Percentiles rank a stretch among this genome's conserved stretches.
Conservation (phyloP, 2,113 vertebrate genomes). For the Scortum barcoo region DNA sequence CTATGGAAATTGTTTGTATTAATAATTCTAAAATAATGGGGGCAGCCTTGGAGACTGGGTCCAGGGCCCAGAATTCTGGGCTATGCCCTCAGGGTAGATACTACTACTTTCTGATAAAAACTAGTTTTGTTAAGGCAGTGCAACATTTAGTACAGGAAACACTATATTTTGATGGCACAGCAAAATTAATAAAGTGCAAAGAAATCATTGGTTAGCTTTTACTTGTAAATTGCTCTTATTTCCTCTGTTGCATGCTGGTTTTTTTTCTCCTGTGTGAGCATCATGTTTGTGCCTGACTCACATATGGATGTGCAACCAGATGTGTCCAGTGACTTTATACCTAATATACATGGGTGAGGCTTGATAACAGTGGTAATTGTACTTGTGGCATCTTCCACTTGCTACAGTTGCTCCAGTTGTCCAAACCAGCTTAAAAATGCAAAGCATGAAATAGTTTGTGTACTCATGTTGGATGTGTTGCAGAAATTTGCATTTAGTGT, state of each 20-base stretch:
- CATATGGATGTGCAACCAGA: slow-evolving; percentile 58
- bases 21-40: too few relatives aligned
- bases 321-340: slow-evolving; percentile 66
- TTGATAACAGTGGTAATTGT: slow-evolving; percentile 64
- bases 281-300: slow-evolving; percentile 70
- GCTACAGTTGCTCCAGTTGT: slow-evolving; percentile 61
- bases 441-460: slow-evolving; percentile 44
- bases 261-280: slow-evolving; percentile 10
- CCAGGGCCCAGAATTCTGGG: too few relatives aligned
- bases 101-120: too few relatives aligned
- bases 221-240: slow-evolving; percentile 25
- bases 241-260: background rate
- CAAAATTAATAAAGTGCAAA: background rate
- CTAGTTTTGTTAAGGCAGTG: too few relatives aligned
- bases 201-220: slow-evolving; percentile 9
- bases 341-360: slow-evolving; percentile 63
- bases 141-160: too few relatives aligned
- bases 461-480: slow-evolving; percentile 21
- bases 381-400: slow-evolving; percentile 44
- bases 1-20: too few relatives aligned
- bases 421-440: slow-evolving; percentile 68
- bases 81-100: too few relatives aligned
- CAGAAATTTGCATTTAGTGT: slow-evolving; percentile 54
- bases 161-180: too few relatives aligned
- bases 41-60: too few relatives aligned